Conservation (phyloP, 2,113 vertebrate species). For the Seriola quinqueradiata region DNA sequence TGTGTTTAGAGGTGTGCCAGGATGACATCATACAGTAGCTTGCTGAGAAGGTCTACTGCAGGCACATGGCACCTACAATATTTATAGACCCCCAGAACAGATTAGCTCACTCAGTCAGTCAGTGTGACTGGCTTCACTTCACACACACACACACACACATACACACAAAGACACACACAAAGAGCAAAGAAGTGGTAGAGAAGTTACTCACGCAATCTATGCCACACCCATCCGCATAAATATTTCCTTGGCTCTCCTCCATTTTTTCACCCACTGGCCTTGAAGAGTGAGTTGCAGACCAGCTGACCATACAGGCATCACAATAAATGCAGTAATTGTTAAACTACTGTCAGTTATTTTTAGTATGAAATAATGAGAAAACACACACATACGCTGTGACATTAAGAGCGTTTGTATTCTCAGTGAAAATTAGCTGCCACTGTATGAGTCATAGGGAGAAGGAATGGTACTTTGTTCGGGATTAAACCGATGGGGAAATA, state of each 20-base stretch:
- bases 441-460: constrained; percentile 68
- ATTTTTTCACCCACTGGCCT: constrained; percentile 28
- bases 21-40: constrained; percentile 82
- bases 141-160: constrained; percentile 39
- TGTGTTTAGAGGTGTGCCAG: constrained; percentile 68
- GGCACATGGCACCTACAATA: constrained; percentile 81
- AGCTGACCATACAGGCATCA: neutral
- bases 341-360: constrained; percentile 23
- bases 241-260: constrained; percentile 44
- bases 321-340: constrained; percentile 14
- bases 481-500: constrained; percentile 64
- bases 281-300: neutral
- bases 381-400: constrained; percentile 1
- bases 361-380: constrained; percentile 12
- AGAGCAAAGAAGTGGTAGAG: constrained; percentile 61
- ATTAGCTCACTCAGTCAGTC: constrained; percentile 82
- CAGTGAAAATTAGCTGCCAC: constrained; percentile 55
- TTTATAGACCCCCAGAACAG: constrained; percentile 81
- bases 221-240: constrained; percentile 62
- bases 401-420: constrained; percentile 42
- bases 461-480: constrained; percentile 51
- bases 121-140: constrained; percentile 65
- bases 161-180: constrained; percentile 29
- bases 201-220: constrained; percentile 73
- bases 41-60: constrained; percentile 75